These are phyloP conservation scores for Spilogale gracilis DNA, from an alignment of 2,113 vertebrate species.

Conservation along the genomic window DNA sequence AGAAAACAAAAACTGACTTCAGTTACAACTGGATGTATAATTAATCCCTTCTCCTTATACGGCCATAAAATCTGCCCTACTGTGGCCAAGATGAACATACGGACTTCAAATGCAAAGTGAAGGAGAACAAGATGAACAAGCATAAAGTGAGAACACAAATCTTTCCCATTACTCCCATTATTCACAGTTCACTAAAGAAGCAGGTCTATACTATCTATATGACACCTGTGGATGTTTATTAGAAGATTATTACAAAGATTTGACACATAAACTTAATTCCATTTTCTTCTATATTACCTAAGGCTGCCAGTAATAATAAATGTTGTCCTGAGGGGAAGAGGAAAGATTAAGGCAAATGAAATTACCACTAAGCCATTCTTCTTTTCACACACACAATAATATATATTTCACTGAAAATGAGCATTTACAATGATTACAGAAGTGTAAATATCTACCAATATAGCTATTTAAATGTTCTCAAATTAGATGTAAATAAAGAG, in stretches of 20 bases:
- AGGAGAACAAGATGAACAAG: background rate
- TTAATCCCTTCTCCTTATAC: background rate
- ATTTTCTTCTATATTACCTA: slow-evolving; percentile 61
- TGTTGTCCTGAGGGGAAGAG: slow-evolving; percentile 48
- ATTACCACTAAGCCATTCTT: slow-evolving; percentile 63
- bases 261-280: slow-evolving; percentile 64
- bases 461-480: slow-evolving; percentile 53
- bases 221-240: slow-evolving; percentile 42
- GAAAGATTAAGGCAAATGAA: slow-evolving; percentile 70
- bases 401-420: slow-evolving; percentile 40
- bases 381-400: slow-evolving; percentile 10
- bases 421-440: slow-evolving; percentile 4
- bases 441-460: slow-evolving; percentile 66
- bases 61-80: background rate
- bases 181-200: background rate
- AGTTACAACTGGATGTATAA: background rate
- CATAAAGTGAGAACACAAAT: background rate
- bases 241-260: slow-evolving; percentile 49
- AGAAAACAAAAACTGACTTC: background rate
- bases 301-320: slow-evolving; percentile 50
- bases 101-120: background rate
- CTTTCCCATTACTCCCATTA: background rate
- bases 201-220: background rate
- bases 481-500: background rate
- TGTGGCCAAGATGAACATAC: background rate